Base-by-base conservation (phyloP, 2,797 vertebrate species). In the Limnodromus scolopaceus region DNA sequence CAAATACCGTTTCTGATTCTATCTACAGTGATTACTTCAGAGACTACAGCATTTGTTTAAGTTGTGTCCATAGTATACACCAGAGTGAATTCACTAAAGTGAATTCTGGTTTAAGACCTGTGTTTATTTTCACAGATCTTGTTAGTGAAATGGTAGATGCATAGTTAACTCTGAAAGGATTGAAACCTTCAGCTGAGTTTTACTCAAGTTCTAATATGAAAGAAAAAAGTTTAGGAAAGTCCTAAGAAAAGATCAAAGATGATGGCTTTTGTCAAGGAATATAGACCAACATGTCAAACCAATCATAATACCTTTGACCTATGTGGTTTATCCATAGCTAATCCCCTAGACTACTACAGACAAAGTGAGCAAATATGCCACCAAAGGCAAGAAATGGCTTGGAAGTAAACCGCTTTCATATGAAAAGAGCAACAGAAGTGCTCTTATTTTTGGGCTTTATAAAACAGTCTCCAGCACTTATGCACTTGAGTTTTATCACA, bases 281-380 rank as follows among this genome's bases (percentile, higher is more conserved):
- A 39, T 1, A 41, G 6, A 53, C 3, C 4, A 51, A 61, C 1
- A 41, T 4, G 3, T 66, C 27, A 87, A 70, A 23, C 2, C 4
- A 46, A 25, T 39, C 14, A 55, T n/a, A 64, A 41, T 9, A 41
- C 13, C 74, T 78, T 30, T 2, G 1, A 16, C 45, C 4, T 4
- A 2, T 4, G 3, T 23, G 4, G 65, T 80, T 89, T 57, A 68
- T 53, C 20, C 0, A 0, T 34, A 46, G 3, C 10, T 71, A 83
- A 45, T 49, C 4, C 5, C 6, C 16, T 16, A 24, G 11, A 53
- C 5, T 36, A 45, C 45, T 71, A 20, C 10, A 53, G 27, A 43
- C 8, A 72, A 84, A 70, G 14, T 28, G 24, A 69, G 16, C 11
- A 86, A 84, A 84, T 63, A 55, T 1, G 5, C 9, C 13, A 57